phyloP scores from a whole-genome alignment of 2,888 invertebrate genomes.

The Oxystoma pomonae region DNA sequence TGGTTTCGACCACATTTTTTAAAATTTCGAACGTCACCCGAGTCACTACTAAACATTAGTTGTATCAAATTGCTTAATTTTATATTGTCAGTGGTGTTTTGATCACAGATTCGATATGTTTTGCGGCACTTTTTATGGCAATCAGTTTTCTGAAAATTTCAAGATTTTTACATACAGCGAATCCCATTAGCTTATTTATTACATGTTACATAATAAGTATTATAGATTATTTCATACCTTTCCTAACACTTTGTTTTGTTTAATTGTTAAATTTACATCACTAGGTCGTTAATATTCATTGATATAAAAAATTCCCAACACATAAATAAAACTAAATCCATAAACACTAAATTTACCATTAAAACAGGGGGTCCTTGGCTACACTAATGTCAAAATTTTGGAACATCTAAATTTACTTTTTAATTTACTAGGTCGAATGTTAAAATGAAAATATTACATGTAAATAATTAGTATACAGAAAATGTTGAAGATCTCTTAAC shows the following conservation, averaged over 20 bases:
- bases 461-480: neutral
- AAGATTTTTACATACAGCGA: neutral
- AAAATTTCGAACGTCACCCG: neutral
- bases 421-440: neutral
- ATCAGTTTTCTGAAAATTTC: neutral
- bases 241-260: neutral
- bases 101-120: neutral
- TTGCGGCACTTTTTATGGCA: neutral
- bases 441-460: neutral
- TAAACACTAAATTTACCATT: neutral
- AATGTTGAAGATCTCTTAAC: neutral
- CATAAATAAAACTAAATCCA: neutral
- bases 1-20: conserved; percentile 46
- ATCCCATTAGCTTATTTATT: neutral
- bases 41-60: neutral
- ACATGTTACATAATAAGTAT: neutral
- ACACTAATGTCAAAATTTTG: neutral
- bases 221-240: too few species aligned
- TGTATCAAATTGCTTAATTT: neutral
- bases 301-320: neutral
- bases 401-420: neutral
- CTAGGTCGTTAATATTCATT: neutral
- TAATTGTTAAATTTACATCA: neutral
- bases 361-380: neutral
- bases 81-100: neutral